Evolutionary conservation across 2,888 invertebrate species (phyloP).

Genomic region (Tinea trinotella): DNA sequence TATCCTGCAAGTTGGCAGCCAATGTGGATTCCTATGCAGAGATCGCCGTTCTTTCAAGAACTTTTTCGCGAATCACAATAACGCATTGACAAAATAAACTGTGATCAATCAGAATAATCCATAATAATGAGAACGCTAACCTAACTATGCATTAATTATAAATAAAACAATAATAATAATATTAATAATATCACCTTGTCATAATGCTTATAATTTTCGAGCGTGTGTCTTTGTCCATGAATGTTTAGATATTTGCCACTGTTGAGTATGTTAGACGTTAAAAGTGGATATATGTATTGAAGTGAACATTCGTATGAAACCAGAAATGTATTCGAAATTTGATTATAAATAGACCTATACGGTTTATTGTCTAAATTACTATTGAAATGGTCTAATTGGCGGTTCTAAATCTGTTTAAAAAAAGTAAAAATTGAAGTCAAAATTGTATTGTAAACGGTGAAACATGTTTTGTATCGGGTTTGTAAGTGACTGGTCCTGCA

Average conservation of each 20-base stretch:
- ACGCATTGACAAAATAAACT: too few relatives aligned
- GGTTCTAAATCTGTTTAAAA: constrained; percentile 51
- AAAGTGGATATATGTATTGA: constrained; percentile 49
- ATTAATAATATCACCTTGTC: constrained; percentile 70
- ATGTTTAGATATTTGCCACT: constrained; percentile 66
- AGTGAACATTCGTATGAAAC: constrained; percentile 49
- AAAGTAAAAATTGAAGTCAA: constrained; percentile 48
- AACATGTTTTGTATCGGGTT: constrained; percentile 47
- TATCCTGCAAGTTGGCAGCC: too few relatives aligned
- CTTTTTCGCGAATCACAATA: too few relatives aligned
- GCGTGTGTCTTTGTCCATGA: constrained; percentile 73
- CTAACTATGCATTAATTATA: constrained; percentile 27
- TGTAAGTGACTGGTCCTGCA: too few relatives aligned
- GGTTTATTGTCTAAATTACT: constrained; percentile 40
- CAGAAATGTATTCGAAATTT: constrained; percentile 25
- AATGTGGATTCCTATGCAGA: too few relatives aligned
- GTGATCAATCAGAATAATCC: too few relatives aligned
- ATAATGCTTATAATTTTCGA: constrained; percentile 73
- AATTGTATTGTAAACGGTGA: constrained; percentile 39
- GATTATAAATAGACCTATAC: constrained; percentile 29
- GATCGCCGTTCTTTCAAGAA: too few relatives aligned
- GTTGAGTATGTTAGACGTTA: constrained; percentile 64
- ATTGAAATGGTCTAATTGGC: constrained; percentile 50
- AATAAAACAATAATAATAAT: neutral
- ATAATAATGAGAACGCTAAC: constrained; percentile 33